Evolutionary conservation across 2,888 invertebrate species (phyloP).

Genomic region (Cancer borealis): DNA sequence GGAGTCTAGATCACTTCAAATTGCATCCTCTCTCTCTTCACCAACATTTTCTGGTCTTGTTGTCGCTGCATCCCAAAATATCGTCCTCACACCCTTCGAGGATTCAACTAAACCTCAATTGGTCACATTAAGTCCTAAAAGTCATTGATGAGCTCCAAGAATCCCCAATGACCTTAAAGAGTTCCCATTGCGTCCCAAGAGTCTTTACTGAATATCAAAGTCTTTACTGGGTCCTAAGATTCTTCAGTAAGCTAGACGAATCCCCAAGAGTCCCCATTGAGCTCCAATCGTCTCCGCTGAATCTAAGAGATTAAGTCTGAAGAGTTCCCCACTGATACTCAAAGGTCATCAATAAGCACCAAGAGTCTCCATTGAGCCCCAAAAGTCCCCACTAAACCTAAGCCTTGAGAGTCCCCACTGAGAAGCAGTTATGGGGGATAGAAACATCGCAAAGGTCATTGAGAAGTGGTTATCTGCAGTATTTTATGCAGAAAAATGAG

Average conservation of each 20-base stretch:
- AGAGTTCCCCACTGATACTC: neutral
- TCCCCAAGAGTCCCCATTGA: neutral
- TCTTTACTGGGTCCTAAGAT: neutral
- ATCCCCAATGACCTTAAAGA: neutral
- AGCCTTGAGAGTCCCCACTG: neutral
- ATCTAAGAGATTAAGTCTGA: neutral
- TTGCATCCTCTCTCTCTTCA: neutral
- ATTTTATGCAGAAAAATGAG: neutral
- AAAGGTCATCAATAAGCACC: neutral
- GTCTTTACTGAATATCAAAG: neutral
- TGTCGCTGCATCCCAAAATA: constrained; percentile 1
- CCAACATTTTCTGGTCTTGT: neutral
- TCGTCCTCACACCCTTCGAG: neutral
- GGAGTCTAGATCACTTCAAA: neutral
- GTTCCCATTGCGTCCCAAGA: neutral
- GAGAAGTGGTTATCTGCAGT: neutral
- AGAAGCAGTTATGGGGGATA: neutral
- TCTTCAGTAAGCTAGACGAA: neutral
- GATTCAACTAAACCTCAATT: neutral
- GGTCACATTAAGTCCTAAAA: neutral
- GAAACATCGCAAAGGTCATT: neutral
- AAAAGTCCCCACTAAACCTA: neutral
- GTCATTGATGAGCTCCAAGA: neutral
- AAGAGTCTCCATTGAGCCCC: neutral
- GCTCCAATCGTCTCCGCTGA: neutral